These are phyloP conservation scores for Nemurella pictetii DNA, from an alignment of 2,888 invertebrate species.

Conservation along the genomic window DNA sequence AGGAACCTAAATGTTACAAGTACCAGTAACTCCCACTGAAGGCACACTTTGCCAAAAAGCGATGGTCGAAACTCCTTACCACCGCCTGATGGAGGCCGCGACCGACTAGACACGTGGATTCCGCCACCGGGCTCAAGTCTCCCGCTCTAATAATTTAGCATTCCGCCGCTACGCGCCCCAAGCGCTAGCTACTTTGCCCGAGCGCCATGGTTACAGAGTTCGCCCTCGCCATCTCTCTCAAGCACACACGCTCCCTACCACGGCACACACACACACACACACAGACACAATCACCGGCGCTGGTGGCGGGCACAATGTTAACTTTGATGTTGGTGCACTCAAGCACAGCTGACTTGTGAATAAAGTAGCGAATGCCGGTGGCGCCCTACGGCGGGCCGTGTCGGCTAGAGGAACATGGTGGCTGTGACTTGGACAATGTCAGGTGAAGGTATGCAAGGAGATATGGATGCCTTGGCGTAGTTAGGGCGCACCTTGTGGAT, in stretches of 20 bases:
- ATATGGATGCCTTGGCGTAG: no score
- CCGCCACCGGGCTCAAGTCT: background rate
- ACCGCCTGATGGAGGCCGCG: no score
- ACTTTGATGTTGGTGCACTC: slow-evolving; percentile 38
- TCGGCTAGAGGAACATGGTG: background rate
- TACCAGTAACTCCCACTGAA: no score
- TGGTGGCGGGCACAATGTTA: background rate
- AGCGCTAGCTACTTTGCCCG: background rate
- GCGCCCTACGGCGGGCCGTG: background rate
- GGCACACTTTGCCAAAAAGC: no score
- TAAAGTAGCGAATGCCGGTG: slow-evolving; percentile 3
- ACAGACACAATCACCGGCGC: background rate
- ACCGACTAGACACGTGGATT: background rate
- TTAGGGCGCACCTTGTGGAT: no score
- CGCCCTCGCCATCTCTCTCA: background rate
- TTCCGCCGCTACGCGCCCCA: background rate
- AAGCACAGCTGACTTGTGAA: slow-evolving; percentile 33
- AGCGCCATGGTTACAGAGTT: background rate
- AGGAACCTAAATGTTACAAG: no score
- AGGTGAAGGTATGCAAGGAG: no score
- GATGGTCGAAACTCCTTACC: no score
- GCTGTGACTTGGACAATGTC: no score
- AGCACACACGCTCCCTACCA: background rate
- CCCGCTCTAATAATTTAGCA: background rate
- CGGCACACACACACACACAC: no score